Conservation (phyloP, 2,888 invertebrate species). For the Ectemnius cavifrons region DNA sequence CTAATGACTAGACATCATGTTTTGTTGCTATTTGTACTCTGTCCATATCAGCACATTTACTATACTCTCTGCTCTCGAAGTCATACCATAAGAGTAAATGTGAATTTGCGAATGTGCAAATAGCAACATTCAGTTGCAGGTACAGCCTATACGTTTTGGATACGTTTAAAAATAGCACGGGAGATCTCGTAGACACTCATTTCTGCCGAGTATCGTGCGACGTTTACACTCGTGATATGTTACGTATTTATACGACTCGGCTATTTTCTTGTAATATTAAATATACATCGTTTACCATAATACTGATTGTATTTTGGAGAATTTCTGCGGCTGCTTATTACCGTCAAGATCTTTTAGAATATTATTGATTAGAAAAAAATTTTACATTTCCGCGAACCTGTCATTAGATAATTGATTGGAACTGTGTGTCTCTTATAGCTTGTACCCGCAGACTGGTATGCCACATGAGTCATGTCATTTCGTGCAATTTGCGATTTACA, state of each 20-base stretch:
- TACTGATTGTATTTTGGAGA: conserved; percentile 32
- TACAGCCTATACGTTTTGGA: conserved; percentile 54
- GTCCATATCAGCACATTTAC: conserved; percentile 26
- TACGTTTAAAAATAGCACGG: conserved; percentile 28
- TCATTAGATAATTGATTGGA: neutral
- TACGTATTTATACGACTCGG: conserved; percentile 36
- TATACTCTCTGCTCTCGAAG: conserved; percentile 8
- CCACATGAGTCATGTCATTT: conserved; percentile 75
- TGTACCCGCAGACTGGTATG: conserved; percentile 69
- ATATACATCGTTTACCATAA: conserved; percentile 32
- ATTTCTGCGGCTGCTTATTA: conserved; percentile 17
- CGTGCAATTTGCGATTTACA: conserved; percentile 44
- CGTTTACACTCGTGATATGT: conserved; percentile 43
- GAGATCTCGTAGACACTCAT: conserved; percentile 20
- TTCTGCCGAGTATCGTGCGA: conserved; percentile 29
- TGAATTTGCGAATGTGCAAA: conserved; percentile 57
- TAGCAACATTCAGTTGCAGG: conserved; percentile 68
- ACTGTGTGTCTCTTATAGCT: conserved; percentile 42
- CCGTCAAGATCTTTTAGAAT: neutral
- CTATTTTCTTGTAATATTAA: conserved; percentile 18
- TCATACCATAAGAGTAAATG: conserved; percentile 17
- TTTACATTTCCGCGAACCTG: neutral
- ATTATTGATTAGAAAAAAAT: neutral
- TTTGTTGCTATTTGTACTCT: conserved; percentile 66
- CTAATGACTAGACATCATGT: conserved; percentile 75